phyloP scores from a whole-genome alignment of 1,140 invertebrate genomes.

The Bradysia coprophila region DNA sequence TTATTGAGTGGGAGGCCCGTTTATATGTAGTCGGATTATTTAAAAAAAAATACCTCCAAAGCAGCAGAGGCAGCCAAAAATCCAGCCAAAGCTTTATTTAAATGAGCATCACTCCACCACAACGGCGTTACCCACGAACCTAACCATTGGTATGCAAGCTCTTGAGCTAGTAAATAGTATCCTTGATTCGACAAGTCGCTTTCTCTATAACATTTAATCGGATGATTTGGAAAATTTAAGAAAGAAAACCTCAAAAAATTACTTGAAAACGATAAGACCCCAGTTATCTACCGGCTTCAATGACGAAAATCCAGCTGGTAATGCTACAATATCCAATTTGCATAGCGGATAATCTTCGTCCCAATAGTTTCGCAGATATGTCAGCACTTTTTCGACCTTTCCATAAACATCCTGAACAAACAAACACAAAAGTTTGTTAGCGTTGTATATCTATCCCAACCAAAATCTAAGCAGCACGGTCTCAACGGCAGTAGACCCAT shows the following conservation, averaged over 20 bases:
- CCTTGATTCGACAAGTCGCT: conserved; percentile 39
- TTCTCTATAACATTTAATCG: conserved; percentile 37
- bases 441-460: too few relatives aligned
- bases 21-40: neutral
- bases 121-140: conserved; percentile 48
- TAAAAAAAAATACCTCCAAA: neutral
- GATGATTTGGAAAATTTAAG: conserved; percentile 2
- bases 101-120: conserved; percentile 46
- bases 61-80: conserved; percentile 49
- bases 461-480: too few relatives aligned
- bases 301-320: conserved; percentile 62
- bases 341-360: conserved; percentile 44
- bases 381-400: conserved; percentile 39
- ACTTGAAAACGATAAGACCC: conserved; percentile 63
- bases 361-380: conserved; percentile 50
- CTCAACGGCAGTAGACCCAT: too few relatives aligned
- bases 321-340: conserved; percentile 62
- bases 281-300: conserved; percentile 50
- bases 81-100: conserved; percentile 51
- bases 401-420: conserved; percentile 30
- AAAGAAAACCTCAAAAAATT: conserved; percentile 15
- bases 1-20: too few relatives aligned
- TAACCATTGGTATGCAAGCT: conserved; percentile 55
- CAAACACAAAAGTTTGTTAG: neutral
- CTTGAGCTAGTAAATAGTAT: conserved; percentile 39